phyloP scores from a whole-genome alignment of 2,797 vertebrate species.

The Acanthurus leucopareius region DNA sequence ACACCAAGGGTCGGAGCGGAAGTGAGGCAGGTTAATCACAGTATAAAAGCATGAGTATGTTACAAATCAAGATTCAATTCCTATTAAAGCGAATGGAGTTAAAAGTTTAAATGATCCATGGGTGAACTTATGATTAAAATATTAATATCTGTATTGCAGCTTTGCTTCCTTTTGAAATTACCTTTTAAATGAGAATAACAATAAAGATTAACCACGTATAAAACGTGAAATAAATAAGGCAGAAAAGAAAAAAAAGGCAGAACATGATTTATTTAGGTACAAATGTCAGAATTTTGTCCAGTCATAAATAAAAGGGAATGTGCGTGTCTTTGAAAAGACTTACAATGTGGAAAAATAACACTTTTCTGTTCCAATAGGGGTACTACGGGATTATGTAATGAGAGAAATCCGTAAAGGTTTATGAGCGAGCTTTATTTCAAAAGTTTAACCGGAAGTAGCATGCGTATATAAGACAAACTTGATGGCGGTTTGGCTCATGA shows the following conservation, averaged over 20 bases:
- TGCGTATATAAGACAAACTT: rapidly evolving
- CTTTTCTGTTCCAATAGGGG: neutral
- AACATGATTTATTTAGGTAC: neutral
- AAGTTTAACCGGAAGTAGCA: neutral
- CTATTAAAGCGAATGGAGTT: neutral
- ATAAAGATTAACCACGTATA: too few species aligned
- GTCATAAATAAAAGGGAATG: neutral
- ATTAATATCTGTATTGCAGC: rapidly evolving
- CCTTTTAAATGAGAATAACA: neutral
- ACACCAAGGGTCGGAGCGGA: slow-evolving; percentile 23
- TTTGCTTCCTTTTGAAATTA: neutral
- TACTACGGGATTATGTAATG: neutral
- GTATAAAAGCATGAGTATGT: neutral
- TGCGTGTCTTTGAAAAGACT: neutral
- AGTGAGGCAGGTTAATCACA: neutral
- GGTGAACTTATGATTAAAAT: neutral
- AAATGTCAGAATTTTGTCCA: neutral
- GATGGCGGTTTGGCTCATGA: slow-evolving; percentile 53
- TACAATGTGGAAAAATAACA: too few species aligned
- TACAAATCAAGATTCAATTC: neutral
- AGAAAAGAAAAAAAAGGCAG: too few species aligned
- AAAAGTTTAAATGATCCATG: neutral
- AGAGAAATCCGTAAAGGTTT: too few species aligned
- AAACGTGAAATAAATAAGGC: too few species aligned
- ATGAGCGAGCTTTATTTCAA: slow-evolving; percentile 42